These are phyloP conservation scores for Athalia rosae DNA, from an alignment of 2,888 invertebrate species.

Conservation along the genomic window DNA sequence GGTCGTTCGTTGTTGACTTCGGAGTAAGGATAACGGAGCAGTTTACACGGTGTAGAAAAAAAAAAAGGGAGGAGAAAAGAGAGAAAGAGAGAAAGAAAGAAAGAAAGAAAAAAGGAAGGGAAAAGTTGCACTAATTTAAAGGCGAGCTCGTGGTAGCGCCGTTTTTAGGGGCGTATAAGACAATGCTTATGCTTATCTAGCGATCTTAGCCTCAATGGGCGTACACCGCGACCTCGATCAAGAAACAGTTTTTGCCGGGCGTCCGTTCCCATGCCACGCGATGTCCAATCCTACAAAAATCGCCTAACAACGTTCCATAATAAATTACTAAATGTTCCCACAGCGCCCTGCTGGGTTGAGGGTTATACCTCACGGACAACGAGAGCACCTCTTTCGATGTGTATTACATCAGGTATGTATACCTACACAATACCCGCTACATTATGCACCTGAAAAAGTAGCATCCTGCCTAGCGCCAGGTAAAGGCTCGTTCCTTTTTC, in stretches of 20 bases:
- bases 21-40: constrained; percentile 37
- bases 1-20: constrained; percentile 25
- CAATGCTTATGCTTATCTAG: constrained; percentile 58
- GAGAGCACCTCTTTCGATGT: constrained; percentile 6
- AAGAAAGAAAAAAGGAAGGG: no score
- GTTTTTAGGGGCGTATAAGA: constrained; percentile 62
- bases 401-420: background rate
- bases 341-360: constrained; percentile 54
- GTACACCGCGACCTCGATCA: constrained; percentile 65
- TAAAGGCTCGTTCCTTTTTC: constrained; percentile 11
- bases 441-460: constrained; percentile 15
- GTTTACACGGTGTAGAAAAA: constrained; percentile 24
- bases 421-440: no score
- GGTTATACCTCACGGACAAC: constrained; percentile 33
- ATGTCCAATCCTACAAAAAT: constrained; percentile 66
- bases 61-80: no score
- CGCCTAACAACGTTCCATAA: constrained; percentile 62
- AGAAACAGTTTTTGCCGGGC: constrained; percentile 64
- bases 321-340: constrained; percentile 66
- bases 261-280: constrained; percentile 63
- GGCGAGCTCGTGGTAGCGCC: constrained; percentile 41
- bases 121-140: constrained; percentile 44
- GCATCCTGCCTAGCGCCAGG: constrained; percentile 29
- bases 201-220: constrained; percentile 48
- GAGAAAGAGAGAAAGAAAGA: no score